Percentiles rank a stretch among this genome's conserved stretches.
Evolutionary conservation across 2,113 vertebrate species (phyloP).

Genomic region (Astur gentilis): DNA sequence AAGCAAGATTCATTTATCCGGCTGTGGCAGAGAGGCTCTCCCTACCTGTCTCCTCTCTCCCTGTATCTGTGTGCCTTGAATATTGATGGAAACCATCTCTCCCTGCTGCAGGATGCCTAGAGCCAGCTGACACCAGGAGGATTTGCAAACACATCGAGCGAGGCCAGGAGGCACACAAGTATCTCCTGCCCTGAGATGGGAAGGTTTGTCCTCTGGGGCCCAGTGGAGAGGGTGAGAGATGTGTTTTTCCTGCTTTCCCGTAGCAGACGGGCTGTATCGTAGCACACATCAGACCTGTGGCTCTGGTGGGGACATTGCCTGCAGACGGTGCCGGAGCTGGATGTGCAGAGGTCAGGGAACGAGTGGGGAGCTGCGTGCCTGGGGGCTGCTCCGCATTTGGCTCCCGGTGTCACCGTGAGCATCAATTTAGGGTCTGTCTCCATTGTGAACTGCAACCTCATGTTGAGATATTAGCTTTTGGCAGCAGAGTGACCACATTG

Average conservation of each 20-base stretch:
- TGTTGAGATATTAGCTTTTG: not conserved
- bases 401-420: not conserved
- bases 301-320: not conserved
- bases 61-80: not conserved
- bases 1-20: not conserved
- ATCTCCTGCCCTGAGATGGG: not conserved
- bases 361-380: accelerated
- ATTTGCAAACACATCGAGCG: not conserved
- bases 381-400: not conserved
- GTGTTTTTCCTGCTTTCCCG: not conserved
- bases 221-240: not conserved
- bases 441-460: accelerated
- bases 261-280: too few relatives aligned
- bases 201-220: not conserved
- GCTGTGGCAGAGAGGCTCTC: not conserved
- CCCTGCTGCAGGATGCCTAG: not conserved
- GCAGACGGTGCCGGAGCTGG: accelerated
- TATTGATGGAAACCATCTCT: not conserved
- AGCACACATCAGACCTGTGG: accelerated
- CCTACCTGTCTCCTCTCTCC: not conserved
- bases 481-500: not conserved
- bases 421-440: not conserved
- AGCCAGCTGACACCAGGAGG: not conserved
- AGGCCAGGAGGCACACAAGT: not conserved
- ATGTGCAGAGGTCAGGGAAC: not conserved